A percentile compares a stretch with the other conserved stretches of the same genome.
Evolutionary conservation across 2,113 vertebrate genomes (phyloP).

Genomic region (Salvelinus fontinalis): DNA sequence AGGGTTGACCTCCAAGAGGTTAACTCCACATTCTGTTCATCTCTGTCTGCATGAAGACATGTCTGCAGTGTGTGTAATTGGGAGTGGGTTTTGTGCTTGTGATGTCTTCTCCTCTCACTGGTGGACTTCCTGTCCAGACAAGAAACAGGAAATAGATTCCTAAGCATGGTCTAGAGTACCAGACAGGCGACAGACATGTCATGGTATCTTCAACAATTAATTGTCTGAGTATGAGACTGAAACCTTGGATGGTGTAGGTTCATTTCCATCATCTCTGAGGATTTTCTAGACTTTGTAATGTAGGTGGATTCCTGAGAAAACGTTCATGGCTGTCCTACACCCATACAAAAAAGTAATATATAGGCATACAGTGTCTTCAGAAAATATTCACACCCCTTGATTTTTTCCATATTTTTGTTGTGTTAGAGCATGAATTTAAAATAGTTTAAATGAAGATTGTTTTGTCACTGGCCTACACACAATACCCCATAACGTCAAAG

Average conservation of each 20-base stretch:
- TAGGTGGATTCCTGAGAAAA: too few relatives aligned
- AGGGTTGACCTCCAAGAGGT: neutral
- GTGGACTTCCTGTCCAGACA: conserved; percentile 69
- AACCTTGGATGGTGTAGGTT: neutral
- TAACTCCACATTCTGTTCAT: conserved; percentile 22
- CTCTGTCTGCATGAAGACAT: conserved; percentile 22
- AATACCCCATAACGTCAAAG: too few relatives aligned
- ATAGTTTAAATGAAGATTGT: too few relatives aligned
- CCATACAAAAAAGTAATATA: too few relatives aligned
- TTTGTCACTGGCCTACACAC: too few relatives aligned
- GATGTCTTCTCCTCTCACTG: conserved; percentile 16
- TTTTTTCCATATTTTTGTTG: too few relatives aligned
- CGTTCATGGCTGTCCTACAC: too few relatives aligned
- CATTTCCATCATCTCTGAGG: neutral
- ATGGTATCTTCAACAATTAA: conserved; percentile 48
- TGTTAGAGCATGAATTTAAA: too few relatives aligned
- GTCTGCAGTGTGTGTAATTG: conserved; percentile 12
- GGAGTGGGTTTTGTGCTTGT: too few relatives aligned
- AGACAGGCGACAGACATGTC: conserved; percentile 40
- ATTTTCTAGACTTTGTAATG: neutral
- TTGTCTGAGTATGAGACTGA: conserved; percentile 35
- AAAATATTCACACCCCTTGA: too few relatives aligned
- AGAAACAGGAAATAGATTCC: conserved; percentile 71
- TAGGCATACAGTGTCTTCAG: too few relatives aligned
- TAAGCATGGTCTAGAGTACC: conserved; percentile 31